Base-by-base conservation (phyloP, 2,797 vertebrate species). In the Oreochromis grahami region DNA sequence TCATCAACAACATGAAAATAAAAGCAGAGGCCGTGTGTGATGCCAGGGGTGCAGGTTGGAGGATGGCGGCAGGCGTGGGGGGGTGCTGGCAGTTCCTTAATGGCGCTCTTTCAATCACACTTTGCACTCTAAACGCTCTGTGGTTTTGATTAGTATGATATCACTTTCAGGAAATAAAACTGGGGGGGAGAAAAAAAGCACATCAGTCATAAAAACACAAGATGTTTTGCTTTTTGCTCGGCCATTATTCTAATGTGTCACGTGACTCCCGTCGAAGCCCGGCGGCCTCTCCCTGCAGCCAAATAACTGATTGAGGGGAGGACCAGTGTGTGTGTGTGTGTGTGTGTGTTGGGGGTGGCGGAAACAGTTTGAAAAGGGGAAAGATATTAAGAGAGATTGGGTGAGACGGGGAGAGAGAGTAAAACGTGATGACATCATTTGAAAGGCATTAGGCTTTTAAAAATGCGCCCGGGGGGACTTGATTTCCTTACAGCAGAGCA, bases 381-480 rank as follows among this genome's bases (percentile, higher is more conserved):
- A 90, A 92, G 97, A 97, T 96, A 97, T 95, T 94, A 96, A 96
- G 94, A 95, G 96, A 95, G 96, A 95, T 92, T 92, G 92, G 92
- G 93, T 80, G 92, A 93, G 93, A 82, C 81, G 72, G 84, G 82
- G 93, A 96, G 97, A 96, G 93, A 92, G 97, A 96, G 97, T 97
- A 97, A 98, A 98, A 98, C 97, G 98, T 98, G 98, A 98, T 99
- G 98, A 99, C 98, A 99, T 99, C 98, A 99, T 99, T 99, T 98
- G 97, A 99, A 99, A 99, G 97, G 98, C 98, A 98, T 98, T 99
- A 99, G 98, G 98, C 98, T 99, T 98, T 99, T 99, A 98, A 98
- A 99, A 98, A 99, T 98, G 98, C 97, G 97, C 98, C 98, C 97
- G 97, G 97, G 97, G 98, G 98, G 98, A 98, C 97, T 98, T 98